Percentiles rank a stretch among this genome's conserved stretches.
Conservation (phyloP, 2,113 vertebrate genomes). For the Panthera tigris region DNA sequence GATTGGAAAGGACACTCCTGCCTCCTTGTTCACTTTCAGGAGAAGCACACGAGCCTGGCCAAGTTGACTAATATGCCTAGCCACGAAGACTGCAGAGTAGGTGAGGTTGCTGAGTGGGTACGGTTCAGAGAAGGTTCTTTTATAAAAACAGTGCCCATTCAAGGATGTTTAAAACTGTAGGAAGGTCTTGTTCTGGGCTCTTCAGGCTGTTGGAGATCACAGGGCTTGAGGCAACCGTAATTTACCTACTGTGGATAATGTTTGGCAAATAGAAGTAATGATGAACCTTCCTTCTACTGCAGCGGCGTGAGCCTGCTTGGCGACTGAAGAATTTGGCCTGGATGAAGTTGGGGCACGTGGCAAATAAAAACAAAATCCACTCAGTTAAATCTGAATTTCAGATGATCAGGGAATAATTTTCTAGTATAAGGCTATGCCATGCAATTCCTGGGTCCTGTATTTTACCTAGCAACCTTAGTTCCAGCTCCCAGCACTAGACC, state of each 20-base stretch:
- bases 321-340: background rate
- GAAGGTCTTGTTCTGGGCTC: background rate
- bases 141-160: background rate
- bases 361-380: background rate
- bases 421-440: background rate
- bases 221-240: background rate
- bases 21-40: background rate
- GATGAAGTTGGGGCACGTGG: background rate
- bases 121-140: background rate
- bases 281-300: background rate
- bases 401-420: background rate
- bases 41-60: background rate
- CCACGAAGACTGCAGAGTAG: background rate
- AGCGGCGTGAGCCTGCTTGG: background rate
- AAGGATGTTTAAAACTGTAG: background rate
- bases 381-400: constrained; percentile 11
- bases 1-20: background rate
- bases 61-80: background rate
- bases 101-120: background rate
- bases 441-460: background rate
- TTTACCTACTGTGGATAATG: background rate
- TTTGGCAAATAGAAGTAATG: background rate
- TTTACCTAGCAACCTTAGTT: background rate
- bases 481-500: background rate
- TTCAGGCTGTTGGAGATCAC: background rate